Evolutionary conservation across 1,140 invertebrate species (phyloP).

Genomic region (Grapholita molesta): DNA sequence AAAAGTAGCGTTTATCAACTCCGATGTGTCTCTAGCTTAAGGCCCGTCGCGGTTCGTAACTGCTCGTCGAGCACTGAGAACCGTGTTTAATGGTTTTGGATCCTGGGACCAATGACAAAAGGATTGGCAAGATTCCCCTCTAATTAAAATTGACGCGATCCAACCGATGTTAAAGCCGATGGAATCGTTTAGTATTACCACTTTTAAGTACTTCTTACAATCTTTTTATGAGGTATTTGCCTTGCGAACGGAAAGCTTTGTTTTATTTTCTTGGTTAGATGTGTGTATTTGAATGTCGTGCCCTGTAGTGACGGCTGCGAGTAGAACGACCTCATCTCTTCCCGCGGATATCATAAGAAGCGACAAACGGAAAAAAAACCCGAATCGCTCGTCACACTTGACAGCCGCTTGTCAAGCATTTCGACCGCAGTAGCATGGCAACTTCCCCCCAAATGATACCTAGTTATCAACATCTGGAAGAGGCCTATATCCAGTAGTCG

Average conservation of each 20-base stretch:
- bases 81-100: not conserved
- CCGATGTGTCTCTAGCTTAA: not conserved
- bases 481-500: too few species aligned
- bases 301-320: too few species aligned
- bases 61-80: not conserved
- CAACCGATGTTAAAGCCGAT: conserved; percentile 7
- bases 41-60: not conserved
- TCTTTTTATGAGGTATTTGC: not conserved
- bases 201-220: conserved; percentile 7
- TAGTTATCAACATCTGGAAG: too few species aligned
- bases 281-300: too few species aligned
- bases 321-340: too few species aligned
- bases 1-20: too few species aligned
- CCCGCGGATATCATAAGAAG: too few species aligned
- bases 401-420: too few species aligned
- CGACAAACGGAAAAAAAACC: too few species aligned
- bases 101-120: not conserved
- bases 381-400: too few species aligned
- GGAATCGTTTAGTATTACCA: not conserved
- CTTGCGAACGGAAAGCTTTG: not conserved
- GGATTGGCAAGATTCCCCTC: conserved; percentile 1
- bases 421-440: too few species aligned
- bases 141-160: conserved; percentile 15
- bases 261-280: not conserved
- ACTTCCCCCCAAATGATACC: too few species aligned